Base-by-base conservation (phyloP, 2,113 vertebrate species). In the Triplophysa tibetana region DNA sequence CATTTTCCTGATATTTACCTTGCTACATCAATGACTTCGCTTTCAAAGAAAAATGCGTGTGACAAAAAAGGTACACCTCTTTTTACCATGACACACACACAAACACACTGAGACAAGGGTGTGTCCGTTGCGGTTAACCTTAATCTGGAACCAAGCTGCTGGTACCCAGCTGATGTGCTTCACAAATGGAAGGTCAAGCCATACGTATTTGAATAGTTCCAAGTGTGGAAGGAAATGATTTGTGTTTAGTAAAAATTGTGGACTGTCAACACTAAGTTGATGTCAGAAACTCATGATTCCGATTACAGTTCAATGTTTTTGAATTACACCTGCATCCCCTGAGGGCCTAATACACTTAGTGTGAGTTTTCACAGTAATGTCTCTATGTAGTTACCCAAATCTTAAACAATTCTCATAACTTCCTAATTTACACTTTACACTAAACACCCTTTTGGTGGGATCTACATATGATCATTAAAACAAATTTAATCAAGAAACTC, bases 1-100 rank as follows among this genome's bases (percentile, higher is more conserved):
- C 67, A 33, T 78, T 69, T 17, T 67, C 74, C 85, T 88, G 88
- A 88, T 88, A 87, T 89, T 90, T 88, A 79, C 69, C 79, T 56
- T 83, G 8, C 63, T 73, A 24, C 54, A 14, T 12, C 65, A 70
- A 65, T 75, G 58, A 29, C 11, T 14, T 14, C 24, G 24, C 8
- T 65, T 17, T 65, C 62, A 70, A 79, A 50, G 73, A 26, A 56
- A 11, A 11, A 69, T 38, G 64, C 64, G 23, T 62, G 11, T 75
- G 62, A 75, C 67, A 65, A 67, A n/a, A 58, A 23, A 61, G 70
- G 9, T 56, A 16, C 50, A 16, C 54, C 66, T 62, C 85, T 86
- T 52, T 45, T 61, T 43, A 14, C 9, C 80, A 69, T 66, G 19
- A 63, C 48, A 48, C 38, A n/a, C 60, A 48, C 54, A n/a, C 45